Conservation (phyloP, 2,113 vertebrate species). For the Catharus fuscescens region DNA sequence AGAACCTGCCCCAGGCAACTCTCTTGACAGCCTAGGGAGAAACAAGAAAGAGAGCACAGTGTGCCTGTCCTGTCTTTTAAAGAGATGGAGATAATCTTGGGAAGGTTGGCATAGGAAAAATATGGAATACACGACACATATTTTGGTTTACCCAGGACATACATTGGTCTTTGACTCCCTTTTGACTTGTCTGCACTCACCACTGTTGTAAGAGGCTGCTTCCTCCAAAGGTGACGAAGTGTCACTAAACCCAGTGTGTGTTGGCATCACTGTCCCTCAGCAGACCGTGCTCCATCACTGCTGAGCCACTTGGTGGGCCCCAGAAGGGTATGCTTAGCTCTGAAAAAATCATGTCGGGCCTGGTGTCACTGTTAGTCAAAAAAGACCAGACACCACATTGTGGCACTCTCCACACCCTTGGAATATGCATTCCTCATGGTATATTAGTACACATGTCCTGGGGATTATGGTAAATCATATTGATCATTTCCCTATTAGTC, state of each 20-base stretch:
- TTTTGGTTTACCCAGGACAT: neutral
- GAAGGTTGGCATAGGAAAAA: neutral
- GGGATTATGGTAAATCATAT: neutral
- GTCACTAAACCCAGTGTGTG: neutral
- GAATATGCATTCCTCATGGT: neutral
- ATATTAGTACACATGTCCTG: neutral
- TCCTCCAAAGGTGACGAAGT: neutral
- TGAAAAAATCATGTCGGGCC: neutral
- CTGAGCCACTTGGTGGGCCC: neutral
- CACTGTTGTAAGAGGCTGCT: neutral
- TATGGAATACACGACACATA: neutral
- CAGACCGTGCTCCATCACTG: neutral
- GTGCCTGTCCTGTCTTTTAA: neutral
- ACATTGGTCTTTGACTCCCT: neutral
- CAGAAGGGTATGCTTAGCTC: neutral
- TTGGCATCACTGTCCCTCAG: neutral
- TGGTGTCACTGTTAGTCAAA: neutral
- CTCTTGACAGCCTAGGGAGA: neutral
- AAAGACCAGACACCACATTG: neutral
- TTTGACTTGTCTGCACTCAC: neutral
- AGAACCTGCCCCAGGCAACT: neutral
- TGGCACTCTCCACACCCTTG: neutral
- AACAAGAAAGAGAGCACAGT: neutral
- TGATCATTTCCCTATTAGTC: neutral
- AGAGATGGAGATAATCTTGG: neutral